Conservation (phyloP, 2,888 invertebrate species). For the Fabriciana adippe region DNA sequence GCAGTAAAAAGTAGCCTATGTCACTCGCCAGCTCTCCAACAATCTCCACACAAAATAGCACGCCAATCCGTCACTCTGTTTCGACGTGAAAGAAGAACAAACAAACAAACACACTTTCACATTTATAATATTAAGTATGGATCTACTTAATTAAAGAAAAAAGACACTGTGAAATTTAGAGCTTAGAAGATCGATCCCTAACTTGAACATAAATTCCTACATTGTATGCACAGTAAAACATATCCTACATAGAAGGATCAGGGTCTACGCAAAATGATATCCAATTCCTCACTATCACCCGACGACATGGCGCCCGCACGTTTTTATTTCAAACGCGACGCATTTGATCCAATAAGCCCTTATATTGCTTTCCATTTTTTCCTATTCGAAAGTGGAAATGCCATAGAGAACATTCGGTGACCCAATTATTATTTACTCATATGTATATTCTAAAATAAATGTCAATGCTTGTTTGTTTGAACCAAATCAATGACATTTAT, state of each 20-base stretch:
- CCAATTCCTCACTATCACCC: conserved; percentile 27
- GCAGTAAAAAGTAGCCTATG: no score
- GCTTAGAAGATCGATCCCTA: no score
- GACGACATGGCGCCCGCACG: conserved; percentile 14
- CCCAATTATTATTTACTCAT: conserved; percentile 4
- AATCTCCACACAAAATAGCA: no score
- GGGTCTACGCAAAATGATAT: conserved; percentile 24
- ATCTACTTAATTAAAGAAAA: no score
- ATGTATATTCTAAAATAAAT: neutral
- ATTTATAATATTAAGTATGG: no score
- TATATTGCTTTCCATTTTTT: conserved; percentile 28
- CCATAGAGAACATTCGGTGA: conserved; percentile 7
- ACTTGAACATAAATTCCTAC: neutral
- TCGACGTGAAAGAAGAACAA: no score
- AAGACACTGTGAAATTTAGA: no score
- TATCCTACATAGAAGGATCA: conserved; percentile 16
- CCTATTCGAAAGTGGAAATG: conserved; percentile 4
- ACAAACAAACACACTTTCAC: no score
- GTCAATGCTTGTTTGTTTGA: neutral
- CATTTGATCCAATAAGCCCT: conserved; percentile 30
- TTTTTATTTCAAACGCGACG: conserved; percentile 26
- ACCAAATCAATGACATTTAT: no score
- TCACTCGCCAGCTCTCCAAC: no score
- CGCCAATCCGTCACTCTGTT: no score
- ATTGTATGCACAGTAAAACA: conserved; percentile 2